Base-by-base conservation (phyloP, 2,113 vertebrate species). In the Amia ocellicauda region DNA sequence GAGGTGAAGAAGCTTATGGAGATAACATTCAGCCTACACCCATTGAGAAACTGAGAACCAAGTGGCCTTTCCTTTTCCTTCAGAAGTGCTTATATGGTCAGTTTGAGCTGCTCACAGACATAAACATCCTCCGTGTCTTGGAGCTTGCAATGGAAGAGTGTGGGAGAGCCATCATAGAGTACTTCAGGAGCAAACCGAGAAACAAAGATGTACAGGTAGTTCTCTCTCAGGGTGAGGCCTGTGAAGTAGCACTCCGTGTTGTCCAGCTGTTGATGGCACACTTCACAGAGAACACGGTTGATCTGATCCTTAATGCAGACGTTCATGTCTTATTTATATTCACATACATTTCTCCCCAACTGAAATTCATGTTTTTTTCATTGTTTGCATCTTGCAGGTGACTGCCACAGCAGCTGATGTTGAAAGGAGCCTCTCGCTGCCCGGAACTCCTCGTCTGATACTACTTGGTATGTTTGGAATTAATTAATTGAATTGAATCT, bases 131-230 rank as follows among this genome's bases (percentile, higher is more conserved):
- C 43, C 11, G 47, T 60, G 43, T 41, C 23, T 69, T 70, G 20
- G 63, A 75, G 41, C 53, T 67, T 58, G 54, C 54, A 36, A 63
- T 66, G 63, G 60, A 56, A 54, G 66, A 71, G 60, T 75, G 63
- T 69, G 63, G 60, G 40, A 42, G 8, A 58, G 17, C 27, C 42
- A 69, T 61, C 19, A 49, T 22, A 56, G 24, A 69, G 17, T 62
- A 64, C 31, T 66, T 73, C 23, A 62, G 36, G 24, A 45, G 36
- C 16, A 72, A 65, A 65, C 50, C 60, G 17, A 68, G 40, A 3
- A 49, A 73, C 24, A 17, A 19, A 65, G 47, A 60, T 58, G 47
- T 65, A 2, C 61, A 70, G 47, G 19, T 45, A 53, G 26, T 67
- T 43, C 41, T 75, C 49, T 45, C 60, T 41, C 20, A 69, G 2